phyloP scores from a whole-genome alignment of 2,113 vertebrate genomes.

The Clupea harengus region DNA sequence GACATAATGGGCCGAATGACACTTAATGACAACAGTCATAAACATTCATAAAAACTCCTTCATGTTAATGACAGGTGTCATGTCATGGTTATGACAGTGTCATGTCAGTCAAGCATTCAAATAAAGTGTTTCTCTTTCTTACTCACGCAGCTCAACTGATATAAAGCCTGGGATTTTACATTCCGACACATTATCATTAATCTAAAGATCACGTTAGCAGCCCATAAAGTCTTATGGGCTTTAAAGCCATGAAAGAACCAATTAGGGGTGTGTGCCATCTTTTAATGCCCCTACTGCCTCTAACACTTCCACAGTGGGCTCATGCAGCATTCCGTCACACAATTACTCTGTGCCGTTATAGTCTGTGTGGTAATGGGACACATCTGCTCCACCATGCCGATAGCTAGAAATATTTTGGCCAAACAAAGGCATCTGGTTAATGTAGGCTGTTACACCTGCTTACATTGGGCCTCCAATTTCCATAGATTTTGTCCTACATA shows the following conservation, averaged over 20 bases:
- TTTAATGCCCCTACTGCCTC: neutral
- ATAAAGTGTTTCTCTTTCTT: neutral
- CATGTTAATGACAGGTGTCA: no score
- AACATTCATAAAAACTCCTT: no score
- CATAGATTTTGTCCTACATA: neutral
- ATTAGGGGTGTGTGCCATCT: neutral
- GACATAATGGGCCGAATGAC: no score
- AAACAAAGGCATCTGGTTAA: neutral
- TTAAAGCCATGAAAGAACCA: slow-evolving; percentile 12
- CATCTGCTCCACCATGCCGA: neutral
- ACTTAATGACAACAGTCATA: no score
- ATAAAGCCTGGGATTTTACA: neutral
- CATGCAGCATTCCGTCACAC: slow-evolving; percentile 4
- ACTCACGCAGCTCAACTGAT: neutral
- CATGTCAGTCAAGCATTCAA: no score
- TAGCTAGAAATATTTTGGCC: neutral
- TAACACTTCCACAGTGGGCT: neutral
- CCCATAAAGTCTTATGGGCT: neutral
- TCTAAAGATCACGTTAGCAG: neutral
- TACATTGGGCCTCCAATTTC: neutral
- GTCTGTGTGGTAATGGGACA: neutral
- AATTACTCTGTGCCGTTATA: slow-evolving; percentile 17
- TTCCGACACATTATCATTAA: neutral
- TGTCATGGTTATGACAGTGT: no score
- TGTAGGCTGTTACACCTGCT: neutral